phyloP scores from a whole-genome alignment of 2,888 invertebrate species.

The Coecobrya sp. region DNA sequence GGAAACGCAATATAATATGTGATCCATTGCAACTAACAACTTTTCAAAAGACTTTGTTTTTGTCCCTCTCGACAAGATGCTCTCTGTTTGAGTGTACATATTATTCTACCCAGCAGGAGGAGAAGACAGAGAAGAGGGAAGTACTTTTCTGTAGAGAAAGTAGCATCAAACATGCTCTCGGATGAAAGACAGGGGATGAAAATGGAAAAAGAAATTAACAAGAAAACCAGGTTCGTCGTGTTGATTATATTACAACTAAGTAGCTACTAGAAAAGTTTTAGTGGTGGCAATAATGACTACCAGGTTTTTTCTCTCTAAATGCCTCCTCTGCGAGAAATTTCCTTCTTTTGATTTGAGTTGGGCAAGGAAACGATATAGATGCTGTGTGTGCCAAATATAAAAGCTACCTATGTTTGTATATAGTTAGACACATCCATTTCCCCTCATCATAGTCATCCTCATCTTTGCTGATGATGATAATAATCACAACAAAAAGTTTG shows the following conservation, averaged over 20 bases:
- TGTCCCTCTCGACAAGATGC: not conserved
- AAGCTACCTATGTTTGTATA: not conserved
- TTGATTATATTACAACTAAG: constrained; percentile 65
- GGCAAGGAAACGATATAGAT: not conserved
- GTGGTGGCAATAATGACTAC: constrained; percentile 55
- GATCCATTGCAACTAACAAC: constrained; percentile 9
- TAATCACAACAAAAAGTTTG: constrained; percentile 43
- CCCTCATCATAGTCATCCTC: constrained; percentile 19
- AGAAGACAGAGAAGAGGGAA: not conserved
- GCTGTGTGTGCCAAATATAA: no score
- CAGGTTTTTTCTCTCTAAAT: constrained; percentile 48
- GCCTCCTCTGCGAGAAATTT: not conserved
- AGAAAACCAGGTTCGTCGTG: constrained; percentile 48
- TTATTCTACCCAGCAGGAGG: not conserved
- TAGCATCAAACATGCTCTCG: not conserved
- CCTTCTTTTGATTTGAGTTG: constrained; percentile 8
- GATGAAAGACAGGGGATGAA: constrained; percentile 12
- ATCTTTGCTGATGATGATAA: not conserved
- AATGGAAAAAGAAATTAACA: constrained; percentile 34
- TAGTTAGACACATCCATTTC: constrained; percentile 27
- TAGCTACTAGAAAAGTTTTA: constrained; percentile 62
- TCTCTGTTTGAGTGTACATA: not conserved
- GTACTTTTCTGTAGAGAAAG: not conserved
- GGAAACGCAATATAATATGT: constrained; percentile 34
- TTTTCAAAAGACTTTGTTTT: constrained; percentile 21